Percentiles rank a stretch among this genome's conserved stretches.
Evolutionary conservation across 2,113 vertebrate species (phyloP).

Genomic region (Nymphicus hollandicus): DNA sequence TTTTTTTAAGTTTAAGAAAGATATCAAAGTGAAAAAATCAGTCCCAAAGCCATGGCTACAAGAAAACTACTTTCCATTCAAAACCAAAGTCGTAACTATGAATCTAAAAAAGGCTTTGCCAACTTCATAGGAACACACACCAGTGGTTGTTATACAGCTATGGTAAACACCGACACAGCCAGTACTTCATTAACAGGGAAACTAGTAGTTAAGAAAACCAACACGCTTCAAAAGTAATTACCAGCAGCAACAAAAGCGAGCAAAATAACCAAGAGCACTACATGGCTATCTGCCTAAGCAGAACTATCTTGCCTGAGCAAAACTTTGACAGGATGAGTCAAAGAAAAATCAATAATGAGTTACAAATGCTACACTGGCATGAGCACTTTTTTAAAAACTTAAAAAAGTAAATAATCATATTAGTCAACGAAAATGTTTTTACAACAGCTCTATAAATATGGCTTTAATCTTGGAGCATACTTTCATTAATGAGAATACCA

Average conservation of each 20-base stretch:
- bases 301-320: background rate
- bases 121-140: background rate
- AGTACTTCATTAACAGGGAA: background rate
- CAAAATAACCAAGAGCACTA: background rate
- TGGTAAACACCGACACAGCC: background rate
- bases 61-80: background rate
- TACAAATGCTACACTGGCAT: background rate
- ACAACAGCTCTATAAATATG: background rate
- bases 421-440: background rate
- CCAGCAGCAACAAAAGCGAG: background rate
- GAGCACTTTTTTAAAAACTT: background rate
- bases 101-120: background rate
- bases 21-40: background rate
- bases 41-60: background rate
- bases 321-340: background rate
- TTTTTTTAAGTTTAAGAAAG: background rate
- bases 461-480: background rate
- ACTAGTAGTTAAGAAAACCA: background rate
- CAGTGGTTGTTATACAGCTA: background rate
- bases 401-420: background rate
- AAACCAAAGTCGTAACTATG: background rate
- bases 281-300: background rate
- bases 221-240: accelerated
- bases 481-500: background rate
- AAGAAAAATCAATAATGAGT: background rate